Conservation (phyloP, 2,888 invertebrate genomes). For the Chloroclysta siterata region DNA sequence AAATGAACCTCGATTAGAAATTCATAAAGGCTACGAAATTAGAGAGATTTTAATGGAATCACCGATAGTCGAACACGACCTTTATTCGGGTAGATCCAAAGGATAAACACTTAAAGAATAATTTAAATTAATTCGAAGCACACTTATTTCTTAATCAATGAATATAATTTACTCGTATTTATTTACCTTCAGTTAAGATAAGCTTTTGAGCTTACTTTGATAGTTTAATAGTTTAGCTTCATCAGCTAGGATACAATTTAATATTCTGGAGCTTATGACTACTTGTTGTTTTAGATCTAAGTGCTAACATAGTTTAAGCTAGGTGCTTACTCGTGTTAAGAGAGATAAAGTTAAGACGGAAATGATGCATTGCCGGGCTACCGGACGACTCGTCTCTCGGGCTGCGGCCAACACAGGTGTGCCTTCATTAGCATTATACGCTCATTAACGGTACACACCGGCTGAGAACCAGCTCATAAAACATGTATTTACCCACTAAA, state of each 20-base stretch:
- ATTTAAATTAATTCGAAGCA: not conserved
- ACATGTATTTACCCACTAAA: slow-evolving; percentile 58
- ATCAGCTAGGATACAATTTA: not conserved
- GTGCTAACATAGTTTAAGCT: slow-evolving; percentile 10
- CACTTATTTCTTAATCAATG: not conserved
- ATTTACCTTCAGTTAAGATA: not conserved
- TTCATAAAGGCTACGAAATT: slow-evolving; percentile 35
- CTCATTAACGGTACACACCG: slow-evolving; percentile 73
- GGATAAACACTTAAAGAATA: slow-evolving; percentile 6
- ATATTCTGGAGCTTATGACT: not conserved
- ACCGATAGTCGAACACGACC: slow-evolving; percentile 20
- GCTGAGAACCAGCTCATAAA: slow-evolving; percentile 53
- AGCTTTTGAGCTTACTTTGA: no score
- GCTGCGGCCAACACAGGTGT: slow-evolving; percentile 55
- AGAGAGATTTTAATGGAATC: slow-evolving; percentile 28
- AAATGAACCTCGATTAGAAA: slow-evolving; percentile 29
- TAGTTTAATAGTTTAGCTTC: not conserved
- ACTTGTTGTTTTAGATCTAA: not conserved
- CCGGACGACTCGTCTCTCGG: slow-evolving; percentile 34
- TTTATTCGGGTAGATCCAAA: slow-evolving; percentile 12
- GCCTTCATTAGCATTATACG: slow-evolving; percentile 74
- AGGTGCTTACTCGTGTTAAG: slow-evolving; percentile 23
- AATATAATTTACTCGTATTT: not conserved
- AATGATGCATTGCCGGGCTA: slow-evolving; percentile 40
- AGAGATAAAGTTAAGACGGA: slow-evolving; percentile 41